Percentiles rank a stretch among this genome's conserved stretches.
Conservation (phyloP, 2,113 vertebrate genomes). For the Syngnathus floridae region DNA sequence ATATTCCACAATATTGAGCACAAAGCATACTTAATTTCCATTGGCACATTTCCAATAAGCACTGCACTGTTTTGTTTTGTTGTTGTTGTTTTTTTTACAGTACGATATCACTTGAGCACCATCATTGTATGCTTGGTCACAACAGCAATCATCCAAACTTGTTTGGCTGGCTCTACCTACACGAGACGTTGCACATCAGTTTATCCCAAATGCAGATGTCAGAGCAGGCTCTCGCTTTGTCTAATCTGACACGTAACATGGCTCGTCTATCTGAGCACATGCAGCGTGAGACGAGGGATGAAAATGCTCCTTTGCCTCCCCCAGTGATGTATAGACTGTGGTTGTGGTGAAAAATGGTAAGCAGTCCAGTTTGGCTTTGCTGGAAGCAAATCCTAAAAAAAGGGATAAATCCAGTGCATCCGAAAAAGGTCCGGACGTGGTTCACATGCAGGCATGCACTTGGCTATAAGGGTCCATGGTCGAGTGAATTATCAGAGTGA, state of each 20-base stretch:
- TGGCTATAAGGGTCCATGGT: not conserved
- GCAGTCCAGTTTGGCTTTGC: not conserved
- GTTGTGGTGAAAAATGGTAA: slow-evolving; percentile 12
- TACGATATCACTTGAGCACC: not conserved
- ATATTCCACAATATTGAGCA: slow-evolving; percentile 7
- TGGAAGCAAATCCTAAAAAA: not conserved
- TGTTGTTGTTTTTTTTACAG: not conserved
- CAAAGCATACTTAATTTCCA: slow-evolving; percentile 6
- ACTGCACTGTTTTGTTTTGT: not conserved
- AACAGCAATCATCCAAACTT: slow-evolving; percentile 21
- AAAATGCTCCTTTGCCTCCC: slow-evolving; percentile 15
- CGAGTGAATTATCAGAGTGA: not conserved
- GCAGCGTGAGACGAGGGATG: slow-evolving; percentile 29
- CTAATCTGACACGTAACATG: slow-evolving; percentile 79
- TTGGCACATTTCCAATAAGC: not conserved
- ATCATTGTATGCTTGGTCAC: slow-evolving; percentile 21
- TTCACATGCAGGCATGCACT: not conserved
- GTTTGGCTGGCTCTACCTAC: not conserved
- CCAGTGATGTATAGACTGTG: slow-evolving; percentile 10
- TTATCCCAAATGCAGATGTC: slow-evolving; percentile 75
- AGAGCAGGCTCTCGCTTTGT: slow-evolving; percentile 77
- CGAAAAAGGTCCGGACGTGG: slow-evolving; percentile 5
- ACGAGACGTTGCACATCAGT: slow-evolving; percentile 26
- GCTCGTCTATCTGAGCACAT: slow-evolving; percentile 73
- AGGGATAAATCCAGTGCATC: not conserved